Evolutionary conservation across 2,113 vertebrate genomes (phyloP), one percentile per base, ranked within the genome.

Genomic region (Bambusicola thoracicus): DNA sequence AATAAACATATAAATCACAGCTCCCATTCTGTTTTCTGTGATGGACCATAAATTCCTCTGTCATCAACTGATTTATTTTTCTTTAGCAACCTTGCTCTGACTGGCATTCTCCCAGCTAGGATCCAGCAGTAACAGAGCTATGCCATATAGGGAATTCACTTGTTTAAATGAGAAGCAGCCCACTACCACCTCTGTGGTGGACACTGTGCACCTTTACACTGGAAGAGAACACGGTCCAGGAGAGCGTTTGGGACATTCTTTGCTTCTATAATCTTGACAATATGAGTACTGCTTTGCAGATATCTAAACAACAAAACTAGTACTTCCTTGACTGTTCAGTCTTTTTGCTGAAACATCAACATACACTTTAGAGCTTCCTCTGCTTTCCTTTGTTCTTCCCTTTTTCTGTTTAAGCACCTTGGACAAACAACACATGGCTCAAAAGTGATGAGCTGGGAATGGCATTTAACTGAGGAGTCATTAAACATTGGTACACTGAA

Each of bases 1-100:
- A 91, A 96, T 93, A 93, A 95, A 97, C 92, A 92, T 72, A 92
- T 87, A 95, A 97, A 95, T 95, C 93, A 94, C 73, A 83, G 69
- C 13, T 89, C 63, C 81, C 44, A 72, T 82, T 95, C 90, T 90
- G 69, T 75, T 92, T 93, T 62, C 67, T 91, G 56, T 70, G 90
- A 86, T 36, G 48, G 74, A 61, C 55, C 70, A 94, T 95, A 97
- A 95, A 97, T 96, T 82, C 85, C 56, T 82, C 86, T 96, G 94
- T 77, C 89, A 92, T 76, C 48, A 51, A 62, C 46, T 95, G 94
- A 95, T 95, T 96, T 90, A 95, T 94, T 93, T 91, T 85, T 87
- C 53, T 14, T 69, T 62, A 69, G 74, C 80, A 96, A 89, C 94
- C 93, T 93, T 93, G 95, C 56, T 90, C 55, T 83, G 90, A 95